Evolutionary conservation across 1,140 invertebrate genomes (phyloP), one percentile per base, ranked within the genome.

Genomic region (Saccostrea cuccullata): DNA sequence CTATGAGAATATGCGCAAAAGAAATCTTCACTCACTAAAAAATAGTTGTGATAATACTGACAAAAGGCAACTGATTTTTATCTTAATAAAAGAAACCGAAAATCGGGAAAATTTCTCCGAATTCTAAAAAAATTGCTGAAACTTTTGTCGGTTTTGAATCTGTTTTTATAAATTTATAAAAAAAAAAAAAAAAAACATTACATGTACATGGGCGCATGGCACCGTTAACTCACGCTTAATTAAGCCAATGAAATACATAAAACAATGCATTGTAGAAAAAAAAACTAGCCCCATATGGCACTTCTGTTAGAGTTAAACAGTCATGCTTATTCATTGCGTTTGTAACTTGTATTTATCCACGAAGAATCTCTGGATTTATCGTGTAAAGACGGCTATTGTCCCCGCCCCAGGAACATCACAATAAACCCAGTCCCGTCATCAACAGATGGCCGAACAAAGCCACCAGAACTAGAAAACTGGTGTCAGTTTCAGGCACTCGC

Each of bases 301-400:
- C 5, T 84, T 77, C 26, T 77, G 30, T 26, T 36, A 20, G 17
- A 9, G 55, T 56, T 84, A 84, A 84, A 84, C 82, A 84, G 82
- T 23, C 82, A 55, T 20, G 47, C 55, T 17, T 73, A 86, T 73
- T 70, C 40, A 73, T 86, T 73, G 17, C 36, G 15, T 23, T 55
- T 86, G 23, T 40, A 70, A 70, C 85, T 73, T 23, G 58, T 73
- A 23, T 86, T 70, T 86, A 40, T 40, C 67, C 26, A 55, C 67
- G 36, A 70, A 40, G 26, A 40, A 12, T 20, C 13, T 55, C 47
- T 70, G 36, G n/a, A 55, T 12, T 73, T 36, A 26, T 70, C 64
- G 36, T 73, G 60, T 73, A 15, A 12, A 23, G 55, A 55, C 20
- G 40, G n/a, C 36, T 84, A 55, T 55, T 13, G 55, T n/a, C 40